Base-by-base conservation (phyloP, 1,140 invertebrate genomes). In the Charaxes varanes region DNA sequence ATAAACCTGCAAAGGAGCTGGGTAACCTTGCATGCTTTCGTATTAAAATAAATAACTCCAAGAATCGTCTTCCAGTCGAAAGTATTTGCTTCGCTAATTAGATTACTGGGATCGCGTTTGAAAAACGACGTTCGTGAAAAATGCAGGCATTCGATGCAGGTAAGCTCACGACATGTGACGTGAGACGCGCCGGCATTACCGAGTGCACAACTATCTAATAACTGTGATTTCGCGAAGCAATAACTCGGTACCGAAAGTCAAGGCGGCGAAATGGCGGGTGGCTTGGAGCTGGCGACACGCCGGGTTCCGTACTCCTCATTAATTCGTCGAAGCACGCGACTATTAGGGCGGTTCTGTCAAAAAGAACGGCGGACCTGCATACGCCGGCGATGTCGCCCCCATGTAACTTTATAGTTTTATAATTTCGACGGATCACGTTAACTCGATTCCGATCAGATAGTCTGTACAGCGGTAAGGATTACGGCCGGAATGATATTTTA, bases 171-270 rank as follows among this genome's bases (percentile, higher is more conserved):
- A 77, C 62, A 82, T 67, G 61, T 81, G 68, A 63, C 69, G 70
- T 73, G 71, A 53, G 61, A 58, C 43, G 44, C 53, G 50, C 41
- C 62, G 45, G 46, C 54, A 62, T 66, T 72, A 67, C 58, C 62
- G 49, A 71, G 58, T 77, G 64, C 65, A 67, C 62, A 57, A 53
- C 66, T 80, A 70, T 74, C 73, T 78, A 81, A 81, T 81, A 72
- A 74, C 64, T 53, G 61, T 77, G 67, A 69, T 76, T 73, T 46
- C 65, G 64, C 49, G 37, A 46, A 58, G 57, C 62, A 55, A 55
- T 62, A 65, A 59, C 48, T 60, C 54, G 41, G 53, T 57, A 50
- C 41, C 53, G 47, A 42, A 42, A 41, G 50, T 34, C 55, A 65
- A 64, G 62, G 59, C 53, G 56, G 49, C 56, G 57, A 64, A 78